A percentile compares a stretch with the other conserved stretches of the same genome.
Conservation (phyloP, 1,140 invertebrate species). For the Zaprionus africanus region DNA sequence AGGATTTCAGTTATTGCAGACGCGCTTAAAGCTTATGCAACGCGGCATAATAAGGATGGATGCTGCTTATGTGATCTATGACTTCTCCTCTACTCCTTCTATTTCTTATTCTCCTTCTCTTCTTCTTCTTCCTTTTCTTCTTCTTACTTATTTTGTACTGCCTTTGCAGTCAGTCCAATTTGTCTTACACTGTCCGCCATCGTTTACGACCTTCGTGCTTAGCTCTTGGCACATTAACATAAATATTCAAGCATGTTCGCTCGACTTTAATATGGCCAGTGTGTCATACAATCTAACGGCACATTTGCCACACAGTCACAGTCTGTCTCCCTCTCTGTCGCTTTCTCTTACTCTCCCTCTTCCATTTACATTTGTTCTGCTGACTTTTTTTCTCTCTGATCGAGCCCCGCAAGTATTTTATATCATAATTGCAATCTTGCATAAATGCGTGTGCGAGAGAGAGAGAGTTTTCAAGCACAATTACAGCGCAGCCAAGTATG, state of each 20-base stretch:
- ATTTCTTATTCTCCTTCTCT: not conserved
- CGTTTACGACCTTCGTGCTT: constrained; percentile 20
- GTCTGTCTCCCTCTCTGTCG: not conserved
- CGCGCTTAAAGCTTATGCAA: not conserved
- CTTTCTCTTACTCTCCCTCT: not conserved
- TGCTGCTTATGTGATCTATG: not conserved
- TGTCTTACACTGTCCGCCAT: constrained; percentile 1
- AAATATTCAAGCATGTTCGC: constrained; percentile 24
- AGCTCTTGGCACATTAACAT: constrained; percentile 30
- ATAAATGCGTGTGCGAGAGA: constrained; percentile 60
- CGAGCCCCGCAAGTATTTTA: constrained; percentile 57
- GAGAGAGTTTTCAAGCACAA: constrained; percentile 60
- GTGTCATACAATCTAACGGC: constrained; percentile 13
- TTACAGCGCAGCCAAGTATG: constrained; percentile 34
- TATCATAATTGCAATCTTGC: constrained; percentile 81
- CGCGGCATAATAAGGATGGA: not conserved
- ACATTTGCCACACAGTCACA: constrained; percentile 1
- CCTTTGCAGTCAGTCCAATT: not conserved
- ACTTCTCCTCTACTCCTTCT: not conserved
- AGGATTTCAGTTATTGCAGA: not conserved
- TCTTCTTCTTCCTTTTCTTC: not conserved
- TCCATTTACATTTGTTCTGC: not conserved
- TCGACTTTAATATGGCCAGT: constrained; percentile 29
- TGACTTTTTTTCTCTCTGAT: constrained; percentile 28
- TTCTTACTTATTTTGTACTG: too few relatives aligned